Evolutionary conservation across 2,888 invertebrate species (phyloP), one percentile per base, ranked within the genome.

Genomic region (Cryptocheilus praepositus): DNA sequence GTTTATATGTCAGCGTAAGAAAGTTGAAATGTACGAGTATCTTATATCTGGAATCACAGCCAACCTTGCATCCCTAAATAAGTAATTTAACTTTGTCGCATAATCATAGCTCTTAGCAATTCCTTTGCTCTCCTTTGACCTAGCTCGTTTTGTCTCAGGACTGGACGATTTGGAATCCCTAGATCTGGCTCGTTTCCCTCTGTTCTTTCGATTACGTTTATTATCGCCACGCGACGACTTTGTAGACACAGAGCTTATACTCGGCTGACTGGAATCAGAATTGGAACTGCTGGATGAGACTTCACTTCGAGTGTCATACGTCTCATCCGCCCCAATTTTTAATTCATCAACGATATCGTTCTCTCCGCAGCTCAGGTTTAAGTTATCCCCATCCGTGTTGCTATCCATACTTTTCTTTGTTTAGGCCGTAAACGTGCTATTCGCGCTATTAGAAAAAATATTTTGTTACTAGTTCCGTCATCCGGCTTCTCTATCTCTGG

Each of bases 11-110:
- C 58, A 19, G 28, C 15, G 8, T 57, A 19, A 63, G 21, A 56
- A 46, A 18, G 21, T 16, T 53, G 53, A 3, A 53, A 15, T 22
- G 15, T 53, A 36, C 36, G 45, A 61, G 54, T 19, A 61, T 15
- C 18, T 52, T 59, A 16, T 63, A 66, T 61, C 53, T 64, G 46
- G 60, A 65, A 70, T 68, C 58, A 55, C 60, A 69, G 67, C 84
- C 67, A 84, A 89, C 74, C 93, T 92, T 57, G 98, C 96, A 88
- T 97, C 97, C 79, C 97, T 93, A 89, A 98, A 98, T 79, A 99
- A 91, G 89, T 98, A 98, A 90, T 96, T 97, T 76, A 98, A 89
- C 90, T 96, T 96, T 22, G 95, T 95, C 90, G 94, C 92, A 84
- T 95, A 96, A 89, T 96, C 96, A 85, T 95, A 95, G 11, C 93